These are phyloP conservation scores for Caretta caretta DNA, from an alignment of 2,113 vertebrate species.

Conservation along the genomic window DNA sequence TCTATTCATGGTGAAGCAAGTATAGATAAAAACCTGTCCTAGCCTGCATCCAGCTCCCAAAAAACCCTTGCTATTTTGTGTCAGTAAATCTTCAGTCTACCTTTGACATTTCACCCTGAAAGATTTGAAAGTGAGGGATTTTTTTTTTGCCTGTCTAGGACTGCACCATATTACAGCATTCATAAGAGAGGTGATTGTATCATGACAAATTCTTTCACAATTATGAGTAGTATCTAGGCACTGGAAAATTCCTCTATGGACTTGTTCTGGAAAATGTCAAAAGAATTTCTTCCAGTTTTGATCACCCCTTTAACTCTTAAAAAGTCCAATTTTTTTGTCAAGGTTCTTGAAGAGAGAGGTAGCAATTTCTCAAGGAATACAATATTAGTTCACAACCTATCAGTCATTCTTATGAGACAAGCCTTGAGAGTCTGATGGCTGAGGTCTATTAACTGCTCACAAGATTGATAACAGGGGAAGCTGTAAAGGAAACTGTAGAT, in stretches of 20 bases:
- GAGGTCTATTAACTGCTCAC: conserved; percentile 69
- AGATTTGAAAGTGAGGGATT: conserved; percentile 3
- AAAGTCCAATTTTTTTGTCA: conserved; percentile 77
- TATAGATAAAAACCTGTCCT: neutral
- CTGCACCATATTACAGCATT: neutral
- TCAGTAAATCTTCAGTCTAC: neutral
- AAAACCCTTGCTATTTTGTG: neutral
- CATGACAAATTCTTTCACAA: conserved; percentile 34
- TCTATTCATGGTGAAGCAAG: neutral
- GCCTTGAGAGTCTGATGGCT: conserved; percentile 65
- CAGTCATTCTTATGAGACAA: conserved; percentile 70
- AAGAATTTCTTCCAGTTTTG: conserved; percentile 51
- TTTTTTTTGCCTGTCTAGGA: neutral
- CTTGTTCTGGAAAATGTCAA: conserved; percentile 44
- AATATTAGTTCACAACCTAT: conserved; percentile 41
- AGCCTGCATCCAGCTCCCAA: neutral
- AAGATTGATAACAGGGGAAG: conserved; percentile 66
- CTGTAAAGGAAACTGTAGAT: conserved; percentile 52
- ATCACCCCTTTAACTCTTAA: conserved; percentile 64
- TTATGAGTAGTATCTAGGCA: conserved; percentile 9
- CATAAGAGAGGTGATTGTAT: neutral
- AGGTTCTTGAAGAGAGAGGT: conserved; percentile 65
- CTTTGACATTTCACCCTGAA: neutral
- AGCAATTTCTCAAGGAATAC: conserved; percentile 68
- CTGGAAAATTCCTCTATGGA: conserved; percentile 53